These are phyloP conservation scores for Neocrepidodera transversa DNA, from an alignment of 2,888 invertebrate genomes.

Conservation along the genomic window DNA sequence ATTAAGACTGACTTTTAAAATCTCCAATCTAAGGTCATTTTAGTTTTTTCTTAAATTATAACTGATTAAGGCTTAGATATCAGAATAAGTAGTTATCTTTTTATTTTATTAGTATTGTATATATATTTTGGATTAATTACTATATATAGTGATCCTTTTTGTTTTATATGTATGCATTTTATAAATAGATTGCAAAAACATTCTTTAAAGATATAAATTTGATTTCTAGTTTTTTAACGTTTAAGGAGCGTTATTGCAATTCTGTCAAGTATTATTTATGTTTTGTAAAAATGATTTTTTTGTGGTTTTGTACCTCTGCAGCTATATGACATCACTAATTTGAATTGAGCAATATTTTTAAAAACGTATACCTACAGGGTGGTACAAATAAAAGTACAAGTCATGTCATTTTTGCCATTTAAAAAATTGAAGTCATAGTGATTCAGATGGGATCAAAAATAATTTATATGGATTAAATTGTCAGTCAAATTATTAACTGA, in stretches of 20 bases:
- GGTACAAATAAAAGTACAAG: too few relatives aligned
- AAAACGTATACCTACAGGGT: too few relatives aligned
- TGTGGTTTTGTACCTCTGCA: constrained; percentile 20
- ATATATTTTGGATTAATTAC: constrained; percentile 9
- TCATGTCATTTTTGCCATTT: too few relatives aligned
- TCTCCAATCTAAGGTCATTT: constrained; percentile 14
- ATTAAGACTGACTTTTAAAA: constrained; percentile 21
- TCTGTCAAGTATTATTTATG: constrained; percentile 10
- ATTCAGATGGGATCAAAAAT: too few relatives aligned
- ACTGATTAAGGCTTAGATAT: constrained; percentile 17
- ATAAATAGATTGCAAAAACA: not conserved
- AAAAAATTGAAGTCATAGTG: too few relatives aligned
- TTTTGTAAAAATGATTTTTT: constrained; percentile 9
- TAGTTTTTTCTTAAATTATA: not conserved
- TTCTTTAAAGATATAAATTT: not conserved
- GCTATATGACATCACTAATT: constrained; percentile 23
- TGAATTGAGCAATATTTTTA: too few relatives aligned
- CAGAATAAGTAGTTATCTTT: not conserved
- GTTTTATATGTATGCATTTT: constrained; percentile 10
- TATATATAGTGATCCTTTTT: constrained; percentile 7
- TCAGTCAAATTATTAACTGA: too few relatives aligned
- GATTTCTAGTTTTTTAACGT: not conserved
- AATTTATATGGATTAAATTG: too few relatives aligned
- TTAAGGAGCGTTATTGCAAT: not conserved
- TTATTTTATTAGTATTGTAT: constrained; percentile 2